These are phyloP conservation scores for Euwallacea fornicatus DNA, from an alignment of 1,140 invertebrate species.

Conservation along the genomic window DNA sequence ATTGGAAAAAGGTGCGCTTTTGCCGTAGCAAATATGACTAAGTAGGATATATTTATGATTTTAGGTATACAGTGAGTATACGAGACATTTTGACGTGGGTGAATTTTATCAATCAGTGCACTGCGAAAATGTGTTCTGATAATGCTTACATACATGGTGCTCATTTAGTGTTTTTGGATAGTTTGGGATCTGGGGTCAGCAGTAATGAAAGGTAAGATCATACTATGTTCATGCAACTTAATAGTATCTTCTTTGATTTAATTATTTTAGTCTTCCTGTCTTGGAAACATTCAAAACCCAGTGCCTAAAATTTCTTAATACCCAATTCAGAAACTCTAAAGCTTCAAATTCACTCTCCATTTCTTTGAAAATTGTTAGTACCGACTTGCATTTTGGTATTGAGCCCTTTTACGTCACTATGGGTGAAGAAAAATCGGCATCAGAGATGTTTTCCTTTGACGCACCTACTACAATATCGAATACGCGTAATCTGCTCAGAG, in stretches of 20 bases:
- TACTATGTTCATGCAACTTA: neutral
- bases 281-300: slow-evolving; percentile 57
- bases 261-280: slow-evolving; percentile 48
- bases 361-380: slow-evolving; percentile 11
- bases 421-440: slow-evolving; percentile 48
- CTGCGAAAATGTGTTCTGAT: slow-evolving; percentile 55
- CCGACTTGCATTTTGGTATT: slow-evolving; percentile 63
- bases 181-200: slow-evolving; percentile 74
- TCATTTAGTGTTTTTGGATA: slow-evolving; percentile 88
- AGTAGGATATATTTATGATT: slow-evolving; percentile 36
- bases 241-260: slow-evolving; percentile 2
- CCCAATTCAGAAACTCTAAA: slow-evolving; percentile 52
- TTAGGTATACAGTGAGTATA: slow-evolving; percentile 80
- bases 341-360: no score
- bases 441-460: slow-evolving; percentile 68
- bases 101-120: slow-evolving; percentile 80
- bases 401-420: slow-evolving; percentile 70
- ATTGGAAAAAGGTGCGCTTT: slow-evolving; percentile 64
- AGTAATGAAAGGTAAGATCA: slow-evolving; percentile 59
- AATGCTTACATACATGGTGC: slow-evolving; percentile 86
- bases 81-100: slow-evolving; percentile 94
- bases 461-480: slow-evolving; percentile 86
- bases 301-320: slow-evolving; percentile 58
- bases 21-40: neutral
- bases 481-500: slow-evolving; percentile 80